Evolutionary conservation across 2,113 vertebrate species (phyloP).

Genomic region (Pseudopipra pipra): DNA sequence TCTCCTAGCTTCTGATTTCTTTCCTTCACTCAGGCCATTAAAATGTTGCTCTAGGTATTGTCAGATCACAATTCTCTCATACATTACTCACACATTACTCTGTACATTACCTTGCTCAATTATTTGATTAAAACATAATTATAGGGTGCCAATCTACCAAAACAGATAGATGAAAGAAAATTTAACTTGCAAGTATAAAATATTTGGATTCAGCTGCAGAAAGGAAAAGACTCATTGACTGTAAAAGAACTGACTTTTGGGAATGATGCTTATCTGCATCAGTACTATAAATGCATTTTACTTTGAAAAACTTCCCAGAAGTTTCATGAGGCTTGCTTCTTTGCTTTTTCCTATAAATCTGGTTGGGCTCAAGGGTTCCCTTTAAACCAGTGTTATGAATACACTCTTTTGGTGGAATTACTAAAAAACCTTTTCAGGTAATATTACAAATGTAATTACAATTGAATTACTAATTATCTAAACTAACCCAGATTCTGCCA

Average conservation of each 20-base stretch:
- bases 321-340: conserved; percentile 3
- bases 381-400: neutral
- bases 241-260: conserved; percentile 10
- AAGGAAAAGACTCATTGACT: conserved; percentile 10
- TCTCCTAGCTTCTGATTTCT: neutral
- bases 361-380: neutral
- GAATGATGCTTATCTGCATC: conserved; percentile 33
- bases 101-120: neutral
- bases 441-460: neutral
- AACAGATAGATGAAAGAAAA: conserved; percentile 25
- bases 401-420: neutral
- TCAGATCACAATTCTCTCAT: neutral
- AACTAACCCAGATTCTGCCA: neutral
- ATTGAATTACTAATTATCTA: neutral
- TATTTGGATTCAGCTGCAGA: conserved; percentile 1
- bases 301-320: conserved; percentile 21
- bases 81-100: neutral
- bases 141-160: neutral
- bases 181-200: conserved; percentile 28
- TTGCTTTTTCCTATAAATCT: neutral
- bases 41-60: neutral
- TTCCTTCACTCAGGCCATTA: neutral
- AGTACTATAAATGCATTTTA: conserved; percentile 33
- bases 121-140: conserved; percentile 64
- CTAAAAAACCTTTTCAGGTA: neutral